phyloP scores from a whole-genome alignment of 2,113 vertebrate species.

The Oophaga pumilio region DNA sequence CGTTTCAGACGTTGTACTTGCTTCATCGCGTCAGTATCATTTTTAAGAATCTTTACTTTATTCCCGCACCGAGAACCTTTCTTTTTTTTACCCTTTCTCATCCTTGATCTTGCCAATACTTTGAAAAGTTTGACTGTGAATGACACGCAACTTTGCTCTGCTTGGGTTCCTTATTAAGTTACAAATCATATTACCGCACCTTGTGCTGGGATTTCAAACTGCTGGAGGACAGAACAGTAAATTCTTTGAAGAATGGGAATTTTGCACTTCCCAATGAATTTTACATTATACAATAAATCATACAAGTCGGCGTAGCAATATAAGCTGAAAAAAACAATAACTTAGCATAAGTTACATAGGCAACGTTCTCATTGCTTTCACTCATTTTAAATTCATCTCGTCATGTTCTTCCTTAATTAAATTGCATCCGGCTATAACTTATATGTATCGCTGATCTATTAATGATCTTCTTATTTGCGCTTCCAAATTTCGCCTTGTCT shows the following conservation, averaged over 20 bases:
- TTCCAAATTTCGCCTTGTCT: neutral
- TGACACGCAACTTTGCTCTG: slow-evolving; percentile 7
- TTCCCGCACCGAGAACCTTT: neutral
- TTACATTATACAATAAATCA: slow-evolving; percentile 45
- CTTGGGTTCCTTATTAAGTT: slow-evolving; percentile 44
- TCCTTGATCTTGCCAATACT: slow-evolving; percentile 35
- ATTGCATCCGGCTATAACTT: neutral
- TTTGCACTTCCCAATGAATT: slow-evolving; percentile 44
- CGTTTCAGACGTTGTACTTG: neutral
- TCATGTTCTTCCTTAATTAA: neutral
- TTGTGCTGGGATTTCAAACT: slow-evolving; percentile 36
- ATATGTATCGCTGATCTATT: neutral
- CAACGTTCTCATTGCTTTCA: neutral
- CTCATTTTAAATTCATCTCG: slow-evolving; percentile 17
- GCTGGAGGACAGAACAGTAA: slow-evolving; percentile 39
- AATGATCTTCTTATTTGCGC: neutral
- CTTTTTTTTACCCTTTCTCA: neutral
- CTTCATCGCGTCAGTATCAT: neutral
- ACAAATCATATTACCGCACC: slow-evolving; percentile 41
- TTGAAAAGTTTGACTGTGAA: slow-evolving; percentile 34
- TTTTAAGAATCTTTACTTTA: neutral
- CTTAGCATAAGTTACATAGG: neutral
- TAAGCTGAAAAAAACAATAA: slow-evolving; percentile 37
- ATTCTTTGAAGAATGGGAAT: slow-evolving; percentile 45
- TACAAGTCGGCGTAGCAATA: neutral